Base-by-base conservation (phyloP, 2,797 vertebrate species). In the Hydrolagus colliei region DNA sequence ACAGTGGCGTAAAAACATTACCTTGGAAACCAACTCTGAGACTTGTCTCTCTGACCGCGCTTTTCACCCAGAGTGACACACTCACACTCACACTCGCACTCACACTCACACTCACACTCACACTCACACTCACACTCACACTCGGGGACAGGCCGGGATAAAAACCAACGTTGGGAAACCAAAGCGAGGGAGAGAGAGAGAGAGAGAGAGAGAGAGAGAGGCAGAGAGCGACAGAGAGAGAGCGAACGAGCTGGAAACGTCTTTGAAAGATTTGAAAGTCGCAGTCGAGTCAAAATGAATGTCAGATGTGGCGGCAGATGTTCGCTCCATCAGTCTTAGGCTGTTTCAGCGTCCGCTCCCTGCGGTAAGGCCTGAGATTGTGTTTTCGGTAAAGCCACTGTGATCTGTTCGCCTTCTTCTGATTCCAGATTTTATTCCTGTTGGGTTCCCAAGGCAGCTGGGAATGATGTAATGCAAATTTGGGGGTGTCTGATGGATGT, bases 261-360 rank as follows among this genome's bases (percentile, higher is more conserved):
- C 14, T 59, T 76, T 27, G 27, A 52, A 6, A 52, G 41, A 52
- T 61, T 61, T 77, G 20, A 61, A 77, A 61, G 41, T 18, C 35
- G 59, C 41, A 14, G 61, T 4, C 11, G 20, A 11, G 41, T 61
- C 41, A 12, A 27, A 63, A 63, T 79, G 12, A 67, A 80, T 80
- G 78, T 22, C 62, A 80, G 62, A 80, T 80, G 62, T 67, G 27
- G 32, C 27, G 65, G 62, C 27, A 77, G 75, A 77, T 80, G 62
- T 80, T 80, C 65, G 52, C 18, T 59, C 20, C 20, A 77, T 65
- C 61, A 65, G n/a, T 6, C 14, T 65, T 27, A 65, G 5, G 67
- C 14, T 65, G 22, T 27, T 32, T 65, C 78, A 67, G 22, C 65
- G 22, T 27, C 32, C 27, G 32, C 65, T 59, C 78, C 32, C 62